phyloP scores from a whole-genome alignment of 1,140 invertebrate genomes.

The Centruroides sculpturatus region DNA sequence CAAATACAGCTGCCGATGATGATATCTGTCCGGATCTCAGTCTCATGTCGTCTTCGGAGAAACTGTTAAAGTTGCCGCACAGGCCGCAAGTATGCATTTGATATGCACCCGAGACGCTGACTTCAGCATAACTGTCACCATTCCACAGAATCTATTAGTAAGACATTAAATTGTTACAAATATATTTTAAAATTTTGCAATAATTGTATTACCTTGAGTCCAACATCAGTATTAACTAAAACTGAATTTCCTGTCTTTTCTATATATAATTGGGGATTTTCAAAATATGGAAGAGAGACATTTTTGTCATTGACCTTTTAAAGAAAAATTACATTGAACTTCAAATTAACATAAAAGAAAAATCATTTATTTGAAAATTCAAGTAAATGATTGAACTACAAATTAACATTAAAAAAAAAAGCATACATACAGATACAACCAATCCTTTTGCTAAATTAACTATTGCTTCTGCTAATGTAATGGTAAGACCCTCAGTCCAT shows the following conservation, averaged over 20 bases:
- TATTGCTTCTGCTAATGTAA: slow-evolving; percentile 5
- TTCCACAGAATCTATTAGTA: slow-evolving; percentile 62
- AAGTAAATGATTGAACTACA: too few species aligned
- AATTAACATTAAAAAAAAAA: neutral
- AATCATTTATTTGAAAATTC: neutral
- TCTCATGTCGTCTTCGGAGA: slow-evolving; percentile 42
- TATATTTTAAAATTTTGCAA: neutral
- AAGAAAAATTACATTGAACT: neutral
- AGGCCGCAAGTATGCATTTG: slow-evolving; percentile 68
- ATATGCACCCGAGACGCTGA: slow-evolving; percentile 62
- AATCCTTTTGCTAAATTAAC: slow-evolving; percentile 7
- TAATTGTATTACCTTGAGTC: slow-evolving; percentile 3
- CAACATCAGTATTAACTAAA: slow-evolving; percentile 14
- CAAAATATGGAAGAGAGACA: slow-evolving; percentile 7
- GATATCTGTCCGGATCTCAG: slow-evolving; percentile 53
- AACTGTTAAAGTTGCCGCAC: slow-evolving; percentile 84
- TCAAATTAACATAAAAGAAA: too few species aligned
- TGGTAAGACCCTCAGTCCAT: slow-evolving; percentile 11
- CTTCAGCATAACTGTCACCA: slow-evolving; percentile 77
- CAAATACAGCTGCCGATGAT: slow-evolving; percentile 15
- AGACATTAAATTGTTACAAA: neutral
- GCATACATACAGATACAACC: slow-evolving; percentile 4
- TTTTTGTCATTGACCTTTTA: neutral
- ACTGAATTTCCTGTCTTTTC: slow-evolving; percentile 12
- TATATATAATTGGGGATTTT: slow-evolving; percentile 10